These are phyloP conservation scores for Tinea pellionella DNA, from an alignment of 2,888 invertebrate species.

Conservation along the genomic window DNA sequence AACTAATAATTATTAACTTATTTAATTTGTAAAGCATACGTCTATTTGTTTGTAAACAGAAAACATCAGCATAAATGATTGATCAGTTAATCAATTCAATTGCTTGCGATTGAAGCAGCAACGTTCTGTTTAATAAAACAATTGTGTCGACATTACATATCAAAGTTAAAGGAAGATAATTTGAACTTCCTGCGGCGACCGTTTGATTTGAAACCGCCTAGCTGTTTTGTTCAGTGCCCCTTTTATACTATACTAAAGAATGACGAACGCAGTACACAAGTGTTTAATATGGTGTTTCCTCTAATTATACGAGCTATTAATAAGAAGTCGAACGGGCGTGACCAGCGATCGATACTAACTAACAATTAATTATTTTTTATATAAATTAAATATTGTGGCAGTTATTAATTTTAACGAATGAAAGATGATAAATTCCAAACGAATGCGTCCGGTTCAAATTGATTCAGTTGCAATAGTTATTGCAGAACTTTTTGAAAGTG, in stretches of 20 bases:
- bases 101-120: conserved; percentile 50
- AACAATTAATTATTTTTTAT: not conserved
- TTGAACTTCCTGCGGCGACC: conserved; percentile 60
- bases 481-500: not conserved
- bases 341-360: conserved; percentile 44
- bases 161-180: conserved; percentile 64
- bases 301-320: conserved; percentile 65
- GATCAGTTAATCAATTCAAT: conserved; percentile 42
- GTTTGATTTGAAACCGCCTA: conserved; percentile 42
- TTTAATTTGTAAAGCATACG: not conserved
- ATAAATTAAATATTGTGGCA: not conserved
- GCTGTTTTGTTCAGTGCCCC: conserved; percentile 42
- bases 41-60: not conserved
- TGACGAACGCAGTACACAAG: conserved; percentile 33
- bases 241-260: conserved; percentile 37
- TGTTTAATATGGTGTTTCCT: conserved; percentile 60
- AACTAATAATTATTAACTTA: not conserved
- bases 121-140: conserved; percentile 63
- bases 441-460: not conserved
- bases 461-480: not conserved
- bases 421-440: not conserved
- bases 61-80: not conserved
- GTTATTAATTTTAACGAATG: conserved; percentile 3
- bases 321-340: conserved; percentile 35
- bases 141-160: conserved; percentile 63